Percentiles rank a stretch among this genome's conserved stretches.
Conservation (phyloP, 1,140 invertebrate species). For the Bombus waltoni region DNA sequence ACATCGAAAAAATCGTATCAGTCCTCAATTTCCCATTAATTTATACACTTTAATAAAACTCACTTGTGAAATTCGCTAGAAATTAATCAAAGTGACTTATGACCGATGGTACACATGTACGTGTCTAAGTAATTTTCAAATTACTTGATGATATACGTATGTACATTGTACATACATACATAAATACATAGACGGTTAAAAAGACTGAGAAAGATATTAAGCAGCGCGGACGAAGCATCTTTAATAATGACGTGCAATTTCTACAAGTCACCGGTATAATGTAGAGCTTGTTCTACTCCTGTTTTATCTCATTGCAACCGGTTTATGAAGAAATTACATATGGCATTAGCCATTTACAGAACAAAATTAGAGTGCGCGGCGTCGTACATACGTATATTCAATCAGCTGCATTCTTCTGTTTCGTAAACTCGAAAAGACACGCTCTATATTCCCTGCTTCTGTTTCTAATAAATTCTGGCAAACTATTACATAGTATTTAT, state of each 20-base stretch:
- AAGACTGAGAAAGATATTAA: background rate
- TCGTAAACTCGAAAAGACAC: conserved; percentile 45
- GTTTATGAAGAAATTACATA: conserved; percentile 29
- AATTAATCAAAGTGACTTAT: background rate
- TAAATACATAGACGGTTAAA: background rate
- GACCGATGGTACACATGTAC: background rate
- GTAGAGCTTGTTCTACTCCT: conserved; percentile 23
- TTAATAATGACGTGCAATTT: conserved; percentile 41
- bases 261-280: conserved; percentile 23
- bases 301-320: conserved; percentile 32
- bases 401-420: conserved; percentile 14
- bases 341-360: background rate
- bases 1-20: background rate
- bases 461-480: background rate
- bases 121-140: too few species aligned
- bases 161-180: too few species aligned
- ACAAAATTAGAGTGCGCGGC: background rate
- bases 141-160: too few species aligned
- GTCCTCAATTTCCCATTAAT: background rate
- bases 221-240: background rate
- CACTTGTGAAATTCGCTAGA: background rate
- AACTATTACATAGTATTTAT: background rate
- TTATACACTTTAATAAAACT: background rate
- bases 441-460: conserved; percentile 18
- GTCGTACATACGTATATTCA: background rate